Percentiles rank a stretch among this genome's conserved stretches.
phyloP scores from a whole-genome alignment of 2,888 invertebrate genomes.

The Coelopa pilipes region DNA sequence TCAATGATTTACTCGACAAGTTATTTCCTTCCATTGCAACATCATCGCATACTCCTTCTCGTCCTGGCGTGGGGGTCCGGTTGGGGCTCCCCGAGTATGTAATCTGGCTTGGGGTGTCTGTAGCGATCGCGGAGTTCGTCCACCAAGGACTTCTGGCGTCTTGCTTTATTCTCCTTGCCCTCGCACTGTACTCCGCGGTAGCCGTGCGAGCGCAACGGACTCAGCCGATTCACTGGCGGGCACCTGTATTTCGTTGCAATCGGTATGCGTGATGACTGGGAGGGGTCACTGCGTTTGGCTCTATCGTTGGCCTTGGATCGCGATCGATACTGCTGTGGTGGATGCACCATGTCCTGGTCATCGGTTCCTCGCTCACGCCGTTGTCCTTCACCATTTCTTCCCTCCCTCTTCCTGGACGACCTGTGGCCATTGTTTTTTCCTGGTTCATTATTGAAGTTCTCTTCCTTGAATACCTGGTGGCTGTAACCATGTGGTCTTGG shows the following conservation, averaged over 20 bases:
- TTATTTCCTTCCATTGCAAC: not conserved
- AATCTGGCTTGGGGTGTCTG: constrained; percentile 18
- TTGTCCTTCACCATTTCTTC: too few species aligned
- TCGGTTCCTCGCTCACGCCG: too few species aligned
- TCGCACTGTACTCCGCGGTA: not conserved
- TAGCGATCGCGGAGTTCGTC: not conserved
- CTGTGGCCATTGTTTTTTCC: too few species aligned
- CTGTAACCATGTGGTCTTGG: too few species aligned
- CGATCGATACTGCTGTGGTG: not conserved
- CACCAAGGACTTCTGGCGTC: not conserved
- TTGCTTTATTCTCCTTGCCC: constrained; percentile 4
- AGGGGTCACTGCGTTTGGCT: not conserved
- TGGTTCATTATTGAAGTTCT: too few species aligned
- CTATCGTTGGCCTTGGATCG: too few species aligned
- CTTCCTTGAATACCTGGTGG: too few species aligned
- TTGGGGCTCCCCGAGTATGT: constrained; percentile 20
- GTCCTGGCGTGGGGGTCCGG: not conserved
- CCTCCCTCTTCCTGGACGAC: not conserved
- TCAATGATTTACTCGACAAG: not conserved
- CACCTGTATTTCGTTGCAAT: not conserved
- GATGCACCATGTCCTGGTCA: too few species aligned
- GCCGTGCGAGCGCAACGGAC: not conserved
- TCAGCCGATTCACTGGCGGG: not conserved
- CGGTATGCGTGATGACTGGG: constrained; percentile 14
- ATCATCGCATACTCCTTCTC: not conserved